phyloP scores from a whole-genome alignment of 2,888 invertebrate species.

The Diaprepes abbreviatus region DNA sequence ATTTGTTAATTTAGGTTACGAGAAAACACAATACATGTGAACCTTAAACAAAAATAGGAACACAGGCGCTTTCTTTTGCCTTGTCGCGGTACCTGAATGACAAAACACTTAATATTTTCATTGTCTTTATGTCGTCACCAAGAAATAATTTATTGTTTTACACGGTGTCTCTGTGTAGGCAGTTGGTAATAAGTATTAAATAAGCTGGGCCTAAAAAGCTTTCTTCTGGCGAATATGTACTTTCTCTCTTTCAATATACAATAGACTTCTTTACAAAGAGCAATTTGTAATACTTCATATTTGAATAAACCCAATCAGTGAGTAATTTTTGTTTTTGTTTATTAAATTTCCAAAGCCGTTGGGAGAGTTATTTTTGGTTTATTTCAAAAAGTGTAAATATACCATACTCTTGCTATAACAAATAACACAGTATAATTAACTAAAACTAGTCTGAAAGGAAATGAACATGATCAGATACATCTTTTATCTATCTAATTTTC shows the following conservation, averaged over 20 bases:
- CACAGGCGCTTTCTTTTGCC: constrained; percentile 36
- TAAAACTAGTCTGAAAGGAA: no score
- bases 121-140: constrained; percentile 42
- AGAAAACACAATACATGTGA: constrained; percentile 10
- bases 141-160: constrained; percentile 41
- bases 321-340: background rate
- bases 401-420: no score
- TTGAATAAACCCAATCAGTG: constrained; percentile 4
- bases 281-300: background rate
- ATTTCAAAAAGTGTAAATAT: no score
- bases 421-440: no score
- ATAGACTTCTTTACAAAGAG: constrained; percentile 25
- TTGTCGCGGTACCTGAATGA: constrained; percentile 34
- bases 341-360: no score
- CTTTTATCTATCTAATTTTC: no score
- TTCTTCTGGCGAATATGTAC: constrained; percentile 16
- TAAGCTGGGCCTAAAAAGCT: constrained; percentile 34
- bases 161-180: constrained; percentile 27
- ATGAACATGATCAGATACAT: no score
- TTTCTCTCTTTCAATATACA: constrained; percentile 38
- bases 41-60: constrained; percentile 22
- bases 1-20: background rate
- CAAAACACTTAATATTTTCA: constrained; percentile 41
- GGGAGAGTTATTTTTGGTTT: no score
- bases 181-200: constrained; percentile 35